Percentiles rank a stretch among this genome's conserved stretches.
phyloP scores from a whole-genome alignment of 2,113 vertebrate genomes.

The Nibea coibor region DNA sequence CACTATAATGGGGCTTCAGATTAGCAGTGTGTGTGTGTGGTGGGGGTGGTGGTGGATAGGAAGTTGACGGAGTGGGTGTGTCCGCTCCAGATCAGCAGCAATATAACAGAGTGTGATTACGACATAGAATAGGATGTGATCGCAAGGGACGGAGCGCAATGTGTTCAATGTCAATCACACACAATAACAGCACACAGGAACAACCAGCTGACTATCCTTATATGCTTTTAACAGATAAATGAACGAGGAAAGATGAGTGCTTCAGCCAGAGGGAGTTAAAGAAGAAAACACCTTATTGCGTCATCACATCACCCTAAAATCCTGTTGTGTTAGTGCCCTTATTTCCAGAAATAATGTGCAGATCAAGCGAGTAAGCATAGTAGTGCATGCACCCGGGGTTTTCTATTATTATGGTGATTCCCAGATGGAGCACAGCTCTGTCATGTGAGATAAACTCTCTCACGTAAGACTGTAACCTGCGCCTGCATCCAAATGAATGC shows the following conservation, averaged over 20 bases:
- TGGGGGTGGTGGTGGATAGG: not conserved
- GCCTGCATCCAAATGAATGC: not conserved
- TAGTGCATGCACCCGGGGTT: not conserved
- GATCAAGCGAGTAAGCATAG: not conserved
- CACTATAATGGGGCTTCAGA: slow-evolving; percentile 56
- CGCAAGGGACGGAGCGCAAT: not conserved
- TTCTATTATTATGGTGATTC: slow-evolving; percentile 51
- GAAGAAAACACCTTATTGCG: not conserved
- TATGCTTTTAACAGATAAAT: not conserved
- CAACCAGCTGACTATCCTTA: not conserved
- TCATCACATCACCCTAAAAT: slow-evolving; percentile 20
- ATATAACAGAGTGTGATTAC: slow-evolving; percentile 36
- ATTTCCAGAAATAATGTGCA: not conserved
- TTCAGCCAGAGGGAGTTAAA: not conserved
- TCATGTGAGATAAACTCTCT: slow-evolving; percentile 39
- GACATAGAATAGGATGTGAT: slow-evolving; percentile 16
- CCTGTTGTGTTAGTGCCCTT: not conserved
- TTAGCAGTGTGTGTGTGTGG: slow-evolving; percentile 34
- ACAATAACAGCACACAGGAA: not conserved
- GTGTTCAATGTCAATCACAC: slow-evolving; percentile 28
- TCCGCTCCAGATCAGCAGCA: slow-evolving; percentile 60
- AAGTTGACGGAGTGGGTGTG: slow-evolving; percentile 4
- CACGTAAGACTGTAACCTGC: slow-evolving; percentile 8
- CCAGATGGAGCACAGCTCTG: slow-evolving; percentile 49
- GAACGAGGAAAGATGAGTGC: no score